Percentiles rank a stretch among this genome's conserved stretches.
phyloP scores from a whole-genome alignment of 2,888 invertebrate species.

The Maniola hyperantus region DNA sequence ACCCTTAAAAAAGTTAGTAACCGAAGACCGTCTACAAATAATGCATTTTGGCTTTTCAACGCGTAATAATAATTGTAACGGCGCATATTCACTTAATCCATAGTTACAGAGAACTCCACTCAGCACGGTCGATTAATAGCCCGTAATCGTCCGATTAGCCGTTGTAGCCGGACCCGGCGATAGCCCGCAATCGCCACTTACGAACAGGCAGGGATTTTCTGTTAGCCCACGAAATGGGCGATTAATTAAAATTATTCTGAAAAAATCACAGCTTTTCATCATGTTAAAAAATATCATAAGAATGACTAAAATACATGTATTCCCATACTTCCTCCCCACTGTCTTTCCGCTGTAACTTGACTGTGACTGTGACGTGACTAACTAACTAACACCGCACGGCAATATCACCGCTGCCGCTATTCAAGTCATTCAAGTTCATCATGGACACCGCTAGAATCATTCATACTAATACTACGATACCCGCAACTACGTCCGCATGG shows the following conservation, averaged over 20 bases:
- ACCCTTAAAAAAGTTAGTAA: neutral
- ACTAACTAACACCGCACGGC: too few relatives aligned
- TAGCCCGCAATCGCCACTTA: slow-evolving; percentile 30
- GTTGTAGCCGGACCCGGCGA: neutral
- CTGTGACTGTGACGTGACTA: too few relatives aligned
- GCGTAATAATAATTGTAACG: slow-evolving; percentile 22
- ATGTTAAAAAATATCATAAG: too few relatives aligned
- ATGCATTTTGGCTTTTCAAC: neutral
- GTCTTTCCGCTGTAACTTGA: too few relatives aligned
- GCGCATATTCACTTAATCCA: slow-evolving; percentile 24
- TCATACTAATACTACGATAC: too few relatives aligned
- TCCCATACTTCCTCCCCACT: too few relatives aligned
- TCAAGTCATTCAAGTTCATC: too few relatives aligned
- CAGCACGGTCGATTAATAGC: slow-evolving; percentile 27
- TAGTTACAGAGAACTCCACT: slow-evolving; percentile 33
- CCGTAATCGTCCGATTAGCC: neutral
- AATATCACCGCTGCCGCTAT: too few relatives aligned
- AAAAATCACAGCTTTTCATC: too few relatives aligned
- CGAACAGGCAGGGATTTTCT: slow-evolving; percentile 24
- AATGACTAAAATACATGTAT: too few relatives aligned
- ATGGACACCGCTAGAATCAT: too few relatives aligned
- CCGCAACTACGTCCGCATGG: too few relatives aligned
- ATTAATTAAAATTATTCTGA: neutral
- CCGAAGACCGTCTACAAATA: neutral
- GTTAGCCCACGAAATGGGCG: neutral